Conservation (phyloP, 2,888 invertebrate species). For the Macaria liturata region DNA sequence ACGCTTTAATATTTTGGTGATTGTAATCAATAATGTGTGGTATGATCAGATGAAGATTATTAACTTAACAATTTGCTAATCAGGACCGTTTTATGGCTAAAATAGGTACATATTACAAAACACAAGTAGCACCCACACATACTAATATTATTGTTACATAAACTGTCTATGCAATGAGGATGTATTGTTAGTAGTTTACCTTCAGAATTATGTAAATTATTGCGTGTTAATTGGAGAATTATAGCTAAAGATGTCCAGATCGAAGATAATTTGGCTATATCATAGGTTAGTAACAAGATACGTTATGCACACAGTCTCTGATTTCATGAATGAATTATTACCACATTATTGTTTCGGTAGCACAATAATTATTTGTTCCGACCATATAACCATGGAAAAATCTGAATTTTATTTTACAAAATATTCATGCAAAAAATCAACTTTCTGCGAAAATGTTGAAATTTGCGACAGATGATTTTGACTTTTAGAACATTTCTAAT, state of each 20-base stretch:
- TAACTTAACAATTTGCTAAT: too few species aligned
- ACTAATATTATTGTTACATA: not conserved
- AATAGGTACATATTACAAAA: not conserved
- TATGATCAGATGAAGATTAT: too few species aligned
- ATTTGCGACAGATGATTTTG: too few species aligned
- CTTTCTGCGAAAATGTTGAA: too few species aligned
- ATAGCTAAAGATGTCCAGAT: slow-evolving; percentile 11
- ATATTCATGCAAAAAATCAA: too few species aligned
- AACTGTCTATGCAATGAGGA: not conserved
- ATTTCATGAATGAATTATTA: slow-evolving; percentile 1
- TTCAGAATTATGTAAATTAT: slow-evolving; percentile 57
- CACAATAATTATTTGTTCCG: not conserved
- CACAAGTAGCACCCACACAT: not conserved
- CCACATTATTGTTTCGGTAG: slow-evolving; percentile 3
- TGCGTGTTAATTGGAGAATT: slow-evolving; percentile 38
- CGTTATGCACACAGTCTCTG: not conserved
- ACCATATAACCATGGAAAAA: not conserved
- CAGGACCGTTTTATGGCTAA: not conserved
- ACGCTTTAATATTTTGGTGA: too few species aligned
- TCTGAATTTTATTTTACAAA: not conserved
- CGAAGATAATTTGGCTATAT: slow-evolving; percentile 30
- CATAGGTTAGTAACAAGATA: slow-evolving; percentile 24
- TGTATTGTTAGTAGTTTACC: slow-evolving; percentile 35
- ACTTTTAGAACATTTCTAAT: too few species aligned
- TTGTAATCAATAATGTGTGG: too few species aligned